Evolutionary conservation across 1,140 invertebrate species (phyloP).

Genomic region (Lepeophtheirus salmonis): DNA sequence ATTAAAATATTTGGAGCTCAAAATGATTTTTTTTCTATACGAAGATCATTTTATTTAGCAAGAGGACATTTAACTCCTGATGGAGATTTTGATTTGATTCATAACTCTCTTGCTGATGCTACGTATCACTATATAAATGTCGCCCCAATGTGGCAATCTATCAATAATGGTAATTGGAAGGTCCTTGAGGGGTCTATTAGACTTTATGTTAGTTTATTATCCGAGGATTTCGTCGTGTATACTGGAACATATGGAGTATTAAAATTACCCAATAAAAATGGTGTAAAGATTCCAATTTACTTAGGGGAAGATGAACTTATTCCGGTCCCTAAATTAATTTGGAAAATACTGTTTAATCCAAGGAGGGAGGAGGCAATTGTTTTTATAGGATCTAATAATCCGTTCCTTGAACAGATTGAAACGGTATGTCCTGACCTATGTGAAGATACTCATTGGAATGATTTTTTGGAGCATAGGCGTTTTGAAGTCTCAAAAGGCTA

Average conservation of each 20-base stretch:
- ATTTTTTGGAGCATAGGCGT: too few species aligned
- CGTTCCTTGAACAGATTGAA: background rate
- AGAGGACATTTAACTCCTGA: conserved; percentile 10
- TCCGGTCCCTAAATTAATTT: conserved; percentile 15
- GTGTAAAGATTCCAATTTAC: background rate
- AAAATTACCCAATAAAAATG: background rate
- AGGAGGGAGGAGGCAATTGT: background rate
- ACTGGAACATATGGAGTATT: conserved; percentile 15
- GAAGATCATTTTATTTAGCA: background rate
- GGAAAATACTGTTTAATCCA: conserved; percentile 1
- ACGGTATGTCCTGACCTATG: background rate
- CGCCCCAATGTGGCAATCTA: conserved; percentile 24
- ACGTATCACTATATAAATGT: conserved; percentile 24
- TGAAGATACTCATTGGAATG: background rate
- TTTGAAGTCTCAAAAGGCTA: background rate
- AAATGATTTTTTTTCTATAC: background rate
- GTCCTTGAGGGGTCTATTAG: conserved; percentile 33
- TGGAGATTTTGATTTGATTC: conserved; percentile 5
- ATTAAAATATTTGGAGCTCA: background rate
- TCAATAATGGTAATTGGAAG: conserved; percentile 37
- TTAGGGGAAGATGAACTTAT: background rate
- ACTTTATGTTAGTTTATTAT: background rate
- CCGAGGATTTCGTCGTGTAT: background rate
- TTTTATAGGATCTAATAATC: conserved; percentile 1
- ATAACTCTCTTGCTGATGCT: too few species aligned